These are phyloP conservation scores for Spongia lamella DNA, from an alignment of 37 sponge, comb jelly and placozoan genomes.

Conservation along the genomic window DNA sequence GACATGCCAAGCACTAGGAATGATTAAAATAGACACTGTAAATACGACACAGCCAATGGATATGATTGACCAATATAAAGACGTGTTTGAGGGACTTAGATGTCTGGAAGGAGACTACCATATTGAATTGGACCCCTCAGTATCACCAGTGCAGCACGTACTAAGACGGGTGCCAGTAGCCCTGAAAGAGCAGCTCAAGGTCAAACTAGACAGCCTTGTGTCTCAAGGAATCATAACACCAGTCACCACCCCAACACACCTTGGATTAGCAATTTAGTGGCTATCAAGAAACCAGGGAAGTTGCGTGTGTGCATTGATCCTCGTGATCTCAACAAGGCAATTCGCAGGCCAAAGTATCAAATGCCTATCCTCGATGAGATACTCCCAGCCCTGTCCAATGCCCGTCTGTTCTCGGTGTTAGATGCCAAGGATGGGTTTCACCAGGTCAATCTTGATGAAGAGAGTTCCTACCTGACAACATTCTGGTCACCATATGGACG, in stretches of 20 bases:
- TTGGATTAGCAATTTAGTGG: slow-evolving; percentile 38
- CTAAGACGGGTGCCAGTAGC: slow-evolving; percentile 24
- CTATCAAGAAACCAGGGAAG: slow-evolving; percentile 21
- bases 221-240: slow-evolving; percentile 14
- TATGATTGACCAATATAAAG: slow-evolving; percentile 1
- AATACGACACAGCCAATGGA: too few relatives aligned
- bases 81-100: slow-evolving; percentile 22
- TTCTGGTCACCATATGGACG: slow-evolving; percentile 35
- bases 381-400: slow-evolving; percentile 13
- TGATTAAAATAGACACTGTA: too few relatives aligned
- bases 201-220: slow-evolving; percentile 19
- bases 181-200: slow-evolving; percentile 3
- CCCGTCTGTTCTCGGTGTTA: slow-evolving; percentile 18
- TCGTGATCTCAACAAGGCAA: slow-evolving; percentile 50
- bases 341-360: slow-evolving; percentile 32
- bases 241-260: slow-evolving; percentile 51
- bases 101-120: slow-evolving; percentile 13
- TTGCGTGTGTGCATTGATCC: slow-evolving; percentile 54
- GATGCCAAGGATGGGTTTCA: slow-evolving; percentile 27
- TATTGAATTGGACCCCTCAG: slow-evolving; percentile 18
- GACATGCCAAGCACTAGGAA: too few relatives aligned
- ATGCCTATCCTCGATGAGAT: slow-evolving; percentile 37
- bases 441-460: slow-evolving; percentile 19
- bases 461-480: slow-evolving; percentile 20
- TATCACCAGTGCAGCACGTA: slow-evolving; percentile 21